These are phyloP conservation scores for Atta cephalotes DNA, from an alignment of 1,140 invertebrate genomes.

Conservation along the genomic window DNA sequence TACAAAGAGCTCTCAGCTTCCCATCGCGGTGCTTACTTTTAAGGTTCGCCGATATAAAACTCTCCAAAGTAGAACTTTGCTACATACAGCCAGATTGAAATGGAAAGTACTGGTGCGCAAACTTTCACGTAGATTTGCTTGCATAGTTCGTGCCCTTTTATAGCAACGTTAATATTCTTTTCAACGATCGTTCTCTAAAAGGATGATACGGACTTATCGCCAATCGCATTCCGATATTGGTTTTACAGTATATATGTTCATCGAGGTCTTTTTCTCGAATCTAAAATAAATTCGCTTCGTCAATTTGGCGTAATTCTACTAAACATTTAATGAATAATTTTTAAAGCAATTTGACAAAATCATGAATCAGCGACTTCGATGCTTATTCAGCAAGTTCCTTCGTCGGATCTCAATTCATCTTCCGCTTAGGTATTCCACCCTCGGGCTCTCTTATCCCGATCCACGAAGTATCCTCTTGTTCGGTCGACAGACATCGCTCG, in stretches of 20 bases:
- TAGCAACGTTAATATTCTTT: slow-evolving; percentile 63
- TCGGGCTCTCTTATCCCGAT: slow-evolving; percentile 32
- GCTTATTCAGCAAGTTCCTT: slow-evolving; percentile 32
- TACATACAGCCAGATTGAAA: slow-evolving; percentile 51
- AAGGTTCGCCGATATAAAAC: slow-evolving; percentile 55
- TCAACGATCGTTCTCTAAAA: slow-evolving; percentile 50
- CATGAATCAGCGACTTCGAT: slow-evolving; percentile 25
- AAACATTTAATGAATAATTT: slow-evolving; percentile 35
- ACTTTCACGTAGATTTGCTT: slow-evolving; percentile 56
- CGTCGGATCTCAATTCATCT: slow-evolving; percentile 19
- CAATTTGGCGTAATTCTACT: not conserved
- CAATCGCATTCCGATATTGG: slow-evolving; percentile 16
- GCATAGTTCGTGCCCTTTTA: slow-evolving; percentile 31
- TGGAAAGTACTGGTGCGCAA: slow-evolving; percentile 46
- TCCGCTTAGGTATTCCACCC: slow-evolving; percentile 50
- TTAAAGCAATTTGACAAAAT: slow-evolving; percentile 38
- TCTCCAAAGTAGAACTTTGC: slow-evolving; percentile 28
- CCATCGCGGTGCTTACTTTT: slow-evolving; percentile 25
- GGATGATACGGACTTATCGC: slow-evolving; percentile 3
- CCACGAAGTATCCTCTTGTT: slow-evolving; percentile 26
- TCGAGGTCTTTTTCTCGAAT: not conserved
- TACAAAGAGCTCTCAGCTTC: slow-evolving; percentile 35
- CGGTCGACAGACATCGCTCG: slow-evolving; percentile 30
- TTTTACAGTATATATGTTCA: not conserved
- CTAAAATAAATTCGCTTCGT: not conserved